Conservation (phyloP, 2,797 vertebrate genomes). For the Liasis olivaceus region DNA sequence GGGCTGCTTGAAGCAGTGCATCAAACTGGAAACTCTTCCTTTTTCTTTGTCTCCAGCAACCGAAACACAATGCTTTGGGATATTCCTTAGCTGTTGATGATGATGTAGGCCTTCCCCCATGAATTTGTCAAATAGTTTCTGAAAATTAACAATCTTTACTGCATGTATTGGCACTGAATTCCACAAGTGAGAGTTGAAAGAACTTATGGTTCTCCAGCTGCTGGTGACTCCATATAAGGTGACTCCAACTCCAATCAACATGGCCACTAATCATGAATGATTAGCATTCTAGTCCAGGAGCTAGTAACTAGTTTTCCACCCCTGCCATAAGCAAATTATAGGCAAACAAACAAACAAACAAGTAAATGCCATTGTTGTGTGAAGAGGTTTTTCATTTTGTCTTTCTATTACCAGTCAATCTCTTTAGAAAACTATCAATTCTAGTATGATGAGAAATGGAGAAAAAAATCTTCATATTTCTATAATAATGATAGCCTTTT, state of each 20-base stretch:
- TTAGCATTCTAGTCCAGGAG: background rate
- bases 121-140: background rate
- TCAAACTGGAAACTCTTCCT: background rate
- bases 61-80: background rate
- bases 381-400: background rate
- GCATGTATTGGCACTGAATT: background rate
- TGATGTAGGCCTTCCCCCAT: background rate
- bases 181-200: background rate
- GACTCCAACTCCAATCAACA: background rate
- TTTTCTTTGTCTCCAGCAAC: background rate
- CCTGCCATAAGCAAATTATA: background rate
- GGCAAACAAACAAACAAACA: background rate
- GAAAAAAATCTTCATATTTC: background rate
- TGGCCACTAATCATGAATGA: background rate
- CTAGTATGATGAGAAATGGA: background rate
- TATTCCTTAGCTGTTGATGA: background rate
- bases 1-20: background rate
- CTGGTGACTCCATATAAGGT: background rate
- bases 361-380: background rate
- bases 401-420: background rate
- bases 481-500: background rate
- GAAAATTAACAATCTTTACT: slow-evolving; percentile 12
- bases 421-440: background rate
- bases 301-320: background rate
- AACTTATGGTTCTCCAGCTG: background rate